These are phyloP conservation scores for Phymanthus crucifer DNA, from an alignment of 92 coral and sea anemone species.

Conservation along the genomic window DNA sequence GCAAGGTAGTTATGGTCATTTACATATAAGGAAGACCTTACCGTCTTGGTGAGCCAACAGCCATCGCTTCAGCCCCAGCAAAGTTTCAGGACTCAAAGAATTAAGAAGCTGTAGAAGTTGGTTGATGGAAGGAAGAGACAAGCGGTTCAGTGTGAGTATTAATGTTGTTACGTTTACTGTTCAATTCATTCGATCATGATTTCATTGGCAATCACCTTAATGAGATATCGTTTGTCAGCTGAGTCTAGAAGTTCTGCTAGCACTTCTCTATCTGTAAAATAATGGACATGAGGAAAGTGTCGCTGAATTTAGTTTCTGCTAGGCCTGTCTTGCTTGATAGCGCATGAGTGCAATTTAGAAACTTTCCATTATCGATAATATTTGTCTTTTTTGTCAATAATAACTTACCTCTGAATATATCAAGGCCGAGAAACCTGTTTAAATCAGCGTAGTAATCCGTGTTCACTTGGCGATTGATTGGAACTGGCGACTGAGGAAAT, in stretches of 20 bases:
- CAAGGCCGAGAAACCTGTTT: slow-evolving; percentile 18
- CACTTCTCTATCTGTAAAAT: slow-evolving; percentile 44
- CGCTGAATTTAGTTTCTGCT: too few relatives aligned
- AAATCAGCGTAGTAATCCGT: slow-evolving; percentile 6
- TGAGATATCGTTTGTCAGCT: slow-evolving; percentile 36
- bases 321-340: too few relatives aligned
- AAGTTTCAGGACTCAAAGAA: slow-evolving; percentile 33
- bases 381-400: too few relatives aligned
- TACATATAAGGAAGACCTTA: neutral
- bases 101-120: slow-evolving; percentile 11
- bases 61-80: slow-evolving; percentile 42
- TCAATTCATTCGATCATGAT: too few relatives aligned
- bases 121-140: neutral
- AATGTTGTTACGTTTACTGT: neutral
- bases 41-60: slow-evolving; percentile 37
- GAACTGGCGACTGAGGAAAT: neutral
- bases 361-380: too few relatives aligned
- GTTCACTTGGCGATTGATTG: neutral
- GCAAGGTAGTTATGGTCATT: too few relatives aligned
- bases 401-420: slow-evolving; percentile 18
- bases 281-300: neutral
- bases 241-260: slow-evolving; percentile 39
- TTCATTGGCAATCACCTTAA: slow-evolving; percentile 18
- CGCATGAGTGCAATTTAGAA: too few relatives aligned
- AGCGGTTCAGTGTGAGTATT: neutral